Conservation (phyloP, 2,113 vertebrate genomes). For the Platichthys flesus region DNA sequence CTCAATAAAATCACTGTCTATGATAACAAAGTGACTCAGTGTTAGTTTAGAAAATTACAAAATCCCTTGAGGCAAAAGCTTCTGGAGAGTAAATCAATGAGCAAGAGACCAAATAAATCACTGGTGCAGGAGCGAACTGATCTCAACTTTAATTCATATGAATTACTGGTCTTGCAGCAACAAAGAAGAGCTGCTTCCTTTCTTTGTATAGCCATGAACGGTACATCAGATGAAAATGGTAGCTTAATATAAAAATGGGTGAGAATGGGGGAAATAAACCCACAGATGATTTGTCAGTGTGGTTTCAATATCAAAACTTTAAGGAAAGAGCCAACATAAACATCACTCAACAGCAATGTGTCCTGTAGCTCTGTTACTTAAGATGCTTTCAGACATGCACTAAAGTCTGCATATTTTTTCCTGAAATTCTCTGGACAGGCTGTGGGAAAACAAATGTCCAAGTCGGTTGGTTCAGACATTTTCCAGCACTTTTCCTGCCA, state of each 20-base stretch:
- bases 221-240: neutral
- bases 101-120: neutral
- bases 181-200: neutral
- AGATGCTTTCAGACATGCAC: too few species aligned
- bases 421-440: too few species aligned
- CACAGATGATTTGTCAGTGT: neutral
- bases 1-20: conserved; percentile 6
- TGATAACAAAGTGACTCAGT: neutral
- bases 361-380: too few species aligned
- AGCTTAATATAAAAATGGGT: neutral
- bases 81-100: neutral
- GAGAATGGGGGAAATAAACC: neutral
- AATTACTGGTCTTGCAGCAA: neutral
- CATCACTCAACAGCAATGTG: too few species aligned
- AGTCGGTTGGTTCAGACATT: too few species aligned
- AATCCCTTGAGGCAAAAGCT: neutral
- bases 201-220: neutral
- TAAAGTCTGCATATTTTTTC: too few species aligned
- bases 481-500: too few species aligned
- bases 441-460: too few species aligned
- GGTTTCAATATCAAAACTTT: neutral
- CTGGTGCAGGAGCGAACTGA: neutral
- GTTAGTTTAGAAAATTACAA: conserved; percentile 1
- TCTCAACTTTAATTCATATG: neutral
- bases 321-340: neutral